Conservation (phyloP, 2,888 invertebrate species). For the Cephus runcator region DNA sequence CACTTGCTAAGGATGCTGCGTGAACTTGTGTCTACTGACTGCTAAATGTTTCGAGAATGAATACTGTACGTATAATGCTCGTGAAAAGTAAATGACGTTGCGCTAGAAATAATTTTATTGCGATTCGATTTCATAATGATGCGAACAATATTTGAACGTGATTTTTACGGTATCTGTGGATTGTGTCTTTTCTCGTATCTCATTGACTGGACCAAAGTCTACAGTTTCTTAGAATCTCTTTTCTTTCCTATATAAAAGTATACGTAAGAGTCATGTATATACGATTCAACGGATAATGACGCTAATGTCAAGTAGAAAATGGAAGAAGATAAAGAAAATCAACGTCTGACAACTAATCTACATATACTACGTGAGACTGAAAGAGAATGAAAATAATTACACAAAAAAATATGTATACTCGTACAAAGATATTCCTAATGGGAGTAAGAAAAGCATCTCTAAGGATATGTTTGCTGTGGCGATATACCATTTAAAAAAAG, state of each 20-base stretch:
- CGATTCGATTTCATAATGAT: neutral
- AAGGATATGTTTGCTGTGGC: neutral
- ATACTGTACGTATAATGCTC: conserved; percentile 60
- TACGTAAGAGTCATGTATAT: neutral
- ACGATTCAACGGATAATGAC: neutral
- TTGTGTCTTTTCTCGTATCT: neutral
- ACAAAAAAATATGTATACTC: neutral
- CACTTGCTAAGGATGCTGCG: conserved; percentile 56
- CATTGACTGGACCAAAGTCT: neutral
- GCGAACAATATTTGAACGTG: neutral
- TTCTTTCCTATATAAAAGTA: neutral
- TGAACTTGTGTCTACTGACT: conserved; percentile 56
- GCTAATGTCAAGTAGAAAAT: neutral
- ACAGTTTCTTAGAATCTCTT: neutral
- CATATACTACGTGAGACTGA: neutral
- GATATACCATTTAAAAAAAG: neutral
- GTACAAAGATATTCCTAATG: neutral
- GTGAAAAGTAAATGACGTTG: conserved; percentile 45
- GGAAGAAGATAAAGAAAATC: too few relatives aligned
- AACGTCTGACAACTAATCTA: too few relatives aligned
- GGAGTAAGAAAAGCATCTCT: neutral
- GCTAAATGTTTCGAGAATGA: conserved; percentile 58
- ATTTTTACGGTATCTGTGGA: too few relatives aligned
- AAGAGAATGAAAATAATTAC: neutral
- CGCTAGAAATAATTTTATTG: neutral